Conservation (phyloP, 2,797 vertebrate genomes). For the Gastrophryne carolinensis region DNA sequence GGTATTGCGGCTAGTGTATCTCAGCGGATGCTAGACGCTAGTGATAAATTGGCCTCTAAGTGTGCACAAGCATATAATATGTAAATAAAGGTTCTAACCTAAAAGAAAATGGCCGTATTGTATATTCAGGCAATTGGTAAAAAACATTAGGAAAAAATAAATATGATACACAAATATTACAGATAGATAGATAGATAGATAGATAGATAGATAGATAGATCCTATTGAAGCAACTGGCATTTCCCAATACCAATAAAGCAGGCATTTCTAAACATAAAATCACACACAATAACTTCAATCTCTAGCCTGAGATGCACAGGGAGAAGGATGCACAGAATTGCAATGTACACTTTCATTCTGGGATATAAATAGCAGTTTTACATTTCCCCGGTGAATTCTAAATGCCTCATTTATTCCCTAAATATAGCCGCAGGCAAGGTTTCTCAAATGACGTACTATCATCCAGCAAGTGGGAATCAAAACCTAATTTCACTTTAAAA, state of each 20-base stretch:
- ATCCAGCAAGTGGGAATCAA: conserved; percentile 63
- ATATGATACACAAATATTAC: not conserved
- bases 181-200: not conserved
- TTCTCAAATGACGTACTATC: conserved; percentile 62
- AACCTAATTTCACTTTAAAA: conserved; percentile 64
- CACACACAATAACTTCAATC: conserved; percentile 3
- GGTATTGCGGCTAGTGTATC: too few relatives aligned
- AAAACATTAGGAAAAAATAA: not conserved
- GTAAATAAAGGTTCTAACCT: too few relatives aligned
- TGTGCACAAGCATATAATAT: too few relatives aligned
- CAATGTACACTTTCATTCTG: conserved; percentile 50
- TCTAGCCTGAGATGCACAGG: not conserved
- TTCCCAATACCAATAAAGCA: not conserved
- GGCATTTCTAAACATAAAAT: not conserved
- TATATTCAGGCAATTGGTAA: too few relatives aligned
- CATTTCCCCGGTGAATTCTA: conserved; percentile 57
- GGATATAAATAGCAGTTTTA: conserved; percentile 41
- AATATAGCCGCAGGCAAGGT: conserved; percentile 61
- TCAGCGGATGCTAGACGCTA: too few relatives aligned
- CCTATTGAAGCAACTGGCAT: not conserved
- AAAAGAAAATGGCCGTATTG: too few relatives aligned
- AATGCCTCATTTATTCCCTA: conserved; percentile 62
- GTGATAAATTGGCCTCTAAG: too few relatives aligned
- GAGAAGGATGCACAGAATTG: conserved; percentile 30
- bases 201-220: not conserved